Percentiles rank a stretch among this genome's conserved stretches.
phyloP scores from a whole-genome alignment of 2,888 invertebrate species.

The Orthosia incerta region DNA sequence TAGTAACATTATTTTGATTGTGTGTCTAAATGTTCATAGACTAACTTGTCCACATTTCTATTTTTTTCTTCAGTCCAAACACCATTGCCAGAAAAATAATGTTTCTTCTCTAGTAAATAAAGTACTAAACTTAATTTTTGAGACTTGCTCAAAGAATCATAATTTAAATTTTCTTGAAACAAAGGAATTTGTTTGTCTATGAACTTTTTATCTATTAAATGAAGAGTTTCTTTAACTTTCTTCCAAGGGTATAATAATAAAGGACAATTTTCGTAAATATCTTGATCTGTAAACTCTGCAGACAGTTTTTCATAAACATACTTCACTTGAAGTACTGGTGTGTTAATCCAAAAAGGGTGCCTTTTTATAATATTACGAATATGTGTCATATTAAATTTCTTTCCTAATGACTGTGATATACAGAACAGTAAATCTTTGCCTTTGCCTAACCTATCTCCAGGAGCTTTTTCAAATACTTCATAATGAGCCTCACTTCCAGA shows the following conservation, averaged over 20 bases:
- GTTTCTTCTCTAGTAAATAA: conserved; percentile 86
- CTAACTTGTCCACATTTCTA: conserved; percentile 59
- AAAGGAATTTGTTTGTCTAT: conserved; percentile 53
- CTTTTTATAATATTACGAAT: conserved; percentile 79
- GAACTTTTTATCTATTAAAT: conserved; percentile 65
- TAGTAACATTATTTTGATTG: conserved; percentile 6
- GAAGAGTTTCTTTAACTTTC: conserved; percentile 78
- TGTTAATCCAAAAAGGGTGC: conserved; percentile 88
- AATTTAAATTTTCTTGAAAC: conserved; percentile 75
- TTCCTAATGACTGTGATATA: conserved; percentile 79
- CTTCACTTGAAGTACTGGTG: conserved; percentile 84
- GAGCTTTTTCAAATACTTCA: conserved; percentile 84
- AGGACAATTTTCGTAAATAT: conserved; percentile 85
- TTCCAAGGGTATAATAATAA: conserved; percentile 88
- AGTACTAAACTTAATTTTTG: conserved; percentile 84
- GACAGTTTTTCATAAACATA: conserved; percentile 81
- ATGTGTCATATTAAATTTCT: conserved; percentile 72
- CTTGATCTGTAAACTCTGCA: conserved; percentile 75
- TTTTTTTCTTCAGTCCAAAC: conserved; percentile 86
- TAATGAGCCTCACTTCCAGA: conserved; percentile 84
- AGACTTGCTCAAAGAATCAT: conserved; percentile 75
- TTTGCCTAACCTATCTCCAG: conserved; percentile 86
- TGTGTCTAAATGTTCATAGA: conserved; percentile 8
- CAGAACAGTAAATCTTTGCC: conserved; percentile 86
- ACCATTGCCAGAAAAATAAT: conserved; percentile 88